These are phyloP conservation scores for Melanitta fusca DNA, from an alignment of 2,797 vertebrate genomes.

Conservation along the genomic window DNA sequence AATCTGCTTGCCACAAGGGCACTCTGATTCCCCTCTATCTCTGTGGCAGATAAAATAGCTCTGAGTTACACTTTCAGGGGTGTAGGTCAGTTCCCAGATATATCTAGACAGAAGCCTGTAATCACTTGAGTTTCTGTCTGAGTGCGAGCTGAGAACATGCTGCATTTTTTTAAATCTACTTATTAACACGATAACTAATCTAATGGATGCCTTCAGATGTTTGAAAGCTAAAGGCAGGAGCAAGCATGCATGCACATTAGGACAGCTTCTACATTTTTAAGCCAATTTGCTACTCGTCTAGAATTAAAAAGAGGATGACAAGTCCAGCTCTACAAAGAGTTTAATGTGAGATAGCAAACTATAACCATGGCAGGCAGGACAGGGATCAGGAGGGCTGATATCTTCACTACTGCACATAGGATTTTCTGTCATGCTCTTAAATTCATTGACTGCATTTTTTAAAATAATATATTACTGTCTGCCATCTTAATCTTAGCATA, in stretches of 20 bases:
- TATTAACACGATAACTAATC: constrained; percentile 44
- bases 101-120: constrained; percentile 13
- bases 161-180: constrained; percentile 37
- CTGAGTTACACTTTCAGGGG: constrained; percentile 23
- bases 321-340: background rate
- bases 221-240: constrained; percentile 33
- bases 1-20: constrained; percentile 17
- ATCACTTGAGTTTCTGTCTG: background rate
- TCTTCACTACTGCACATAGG: background rate
- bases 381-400: background rate
- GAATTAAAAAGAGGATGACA: constrained; percentile 46
- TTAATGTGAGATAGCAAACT: background rate
- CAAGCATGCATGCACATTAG: background rate
- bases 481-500: background rate
- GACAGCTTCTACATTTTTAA: constrained; percentile 31
- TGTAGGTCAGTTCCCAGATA: constrained; percentile 38
- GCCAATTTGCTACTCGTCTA: constrained; percentile 53
- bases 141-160: background rate
- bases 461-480: background rate
- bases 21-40: background rate
- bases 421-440: constrained; percentile 2
- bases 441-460: background rate
- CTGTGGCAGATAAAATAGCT: constrained; percentile 35
- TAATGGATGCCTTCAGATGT: constrained; percentile 58
- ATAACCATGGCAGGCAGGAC: background rate